Percentiles rank a stretch among this genome's conserved stretches.
Evolutionary conservation across 2,888 invertebrate species (phyloP).

Genomic region (Palloptera scutellata): DNA sequence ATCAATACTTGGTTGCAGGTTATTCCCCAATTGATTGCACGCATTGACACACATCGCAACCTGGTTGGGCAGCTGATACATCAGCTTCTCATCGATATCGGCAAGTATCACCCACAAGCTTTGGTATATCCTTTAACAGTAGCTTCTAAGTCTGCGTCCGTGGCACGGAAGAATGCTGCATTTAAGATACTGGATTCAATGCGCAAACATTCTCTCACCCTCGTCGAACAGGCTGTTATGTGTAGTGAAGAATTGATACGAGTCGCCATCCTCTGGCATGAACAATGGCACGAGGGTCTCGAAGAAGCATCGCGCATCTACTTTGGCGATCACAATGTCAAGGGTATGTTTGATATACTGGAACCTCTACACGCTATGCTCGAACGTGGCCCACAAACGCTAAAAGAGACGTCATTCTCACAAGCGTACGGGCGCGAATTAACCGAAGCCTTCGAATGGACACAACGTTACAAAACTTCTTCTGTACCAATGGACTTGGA

Average conservation of each 20-base stretch:
- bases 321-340: slow-evolving; percentile 94
- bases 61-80: slow-evolving; percentile 91
- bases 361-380: slow-evolving; percentile 95
- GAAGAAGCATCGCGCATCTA: slow-evolving; percentile 93
- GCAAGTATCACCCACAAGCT: slow-evolving; percentile 97
- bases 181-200: slow-evolving; percentile 94
- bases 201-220: slow-evolving; percentile 89
- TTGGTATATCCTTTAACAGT: slow-evolving; percentile 97
- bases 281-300: slow-evolving; percentile 98
- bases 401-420: slow-evolving; percentile 96
- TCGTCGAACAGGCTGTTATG: slow-evolving; percentile 96
- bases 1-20: slow-evolving; percentile 99
- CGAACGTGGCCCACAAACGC: slow-evolving; percentile 91
- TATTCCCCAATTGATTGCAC: slow-evolving; percentile 97
- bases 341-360: slow-evolving; percentile 95
- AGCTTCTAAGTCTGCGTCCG: slow-evolving; percentile 92
- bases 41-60: slow-evolving; percentile 92
- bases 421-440: slow-evolving; percentile 96
- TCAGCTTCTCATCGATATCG: slow-evolving; percentile 93
- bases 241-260: slow-evolving; percentile 96
- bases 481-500: slow-evolving; percentile 90
- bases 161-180: slow-evolving; percentile 86
- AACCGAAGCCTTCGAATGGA: slow-evolving; percentile 95
- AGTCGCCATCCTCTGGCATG: slow-evolving; percentile 99
- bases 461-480: slow-evolving; percentile 86